Evolutionary conservation across 2,113 vertebrate genomes (phyloP).

Genomic region (Ptychochromis oligacanthus): DNA sequence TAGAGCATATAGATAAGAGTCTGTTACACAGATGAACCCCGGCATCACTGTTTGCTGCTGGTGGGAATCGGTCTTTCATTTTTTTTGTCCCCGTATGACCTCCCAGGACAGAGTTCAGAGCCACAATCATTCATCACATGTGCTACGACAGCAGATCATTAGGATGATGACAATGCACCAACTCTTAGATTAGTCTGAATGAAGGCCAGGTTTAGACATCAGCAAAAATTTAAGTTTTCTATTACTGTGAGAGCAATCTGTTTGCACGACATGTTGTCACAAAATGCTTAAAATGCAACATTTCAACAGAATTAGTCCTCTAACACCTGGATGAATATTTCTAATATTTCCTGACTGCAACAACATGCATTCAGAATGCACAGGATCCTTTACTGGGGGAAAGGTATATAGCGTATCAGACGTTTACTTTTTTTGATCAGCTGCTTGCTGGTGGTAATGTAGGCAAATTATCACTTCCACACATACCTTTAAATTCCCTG

Average conservation of each 20-base stretch:
- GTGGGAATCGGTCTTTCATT: background rate
- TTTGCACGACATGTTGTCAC: background rate
- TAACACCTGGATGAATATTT: background rate
- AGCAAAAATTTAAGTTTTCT: background rate
- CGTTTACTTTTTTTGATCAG: background rate
- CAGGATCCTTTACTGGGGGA: background rate
- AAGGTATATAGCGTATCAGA: background rate
- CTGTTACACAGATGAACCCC: background rate
- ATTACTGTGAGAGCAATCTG: background rate
- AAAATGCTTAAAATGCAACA: background rate
- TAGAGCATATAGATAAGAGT: background rate
- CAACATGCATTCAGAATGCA: background rate
- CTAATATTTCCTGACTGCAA: background rate
- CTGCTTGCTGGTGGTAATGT: background rate
- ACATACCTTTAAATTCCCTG: background rate
- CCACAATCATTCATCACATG: background rate
- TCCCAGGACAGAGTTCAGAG: background rate
- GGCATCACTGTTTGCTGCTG: background rate
- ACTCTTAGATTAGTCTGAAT: constrained; percentile 9
- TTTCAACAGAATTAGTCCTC: background rate
- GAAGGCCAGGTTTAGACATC: constrained; percentile 8
- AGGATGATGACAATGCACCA: constrained; percentile 19
- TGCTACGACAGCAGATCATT: constrained; percentile 5
- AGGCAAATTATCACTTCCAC: background rate
- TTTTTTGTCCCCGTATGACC: background rate